These are phyloP conservation scores for Salvelinus namaycush DNA, from an alignment of 2,113 vertebrate species.

Conservation along the genomic window DNA sequence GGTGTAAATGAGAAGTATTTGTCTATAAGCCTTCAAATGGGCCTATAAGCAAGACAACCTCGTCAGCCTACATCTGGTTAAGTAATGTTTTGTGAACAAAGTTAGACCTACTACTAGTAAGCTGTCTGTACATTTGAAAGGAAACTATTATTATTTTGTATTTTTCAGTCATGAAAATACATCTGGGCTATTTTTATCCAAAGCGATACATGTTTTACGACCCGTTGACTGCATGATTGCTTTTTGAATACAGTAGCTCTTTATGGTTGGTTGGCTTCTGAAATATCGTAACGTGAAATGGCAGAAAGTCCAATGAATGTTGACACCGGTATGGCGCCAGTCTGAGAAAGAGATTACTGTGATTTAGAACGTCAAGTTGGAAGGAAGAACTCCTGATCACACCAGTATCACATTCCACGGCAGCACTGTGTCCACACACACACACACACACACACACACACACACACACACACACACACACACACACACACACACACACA, in stretches of 20 bases:
- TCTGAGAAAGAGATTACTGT: conserved; percentile 35
- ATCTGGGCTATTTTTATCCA: neutral
- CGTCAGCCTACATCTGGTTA: neutral
- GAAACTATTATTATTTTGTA: neutral
- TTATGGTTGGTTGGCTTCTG: conserved; percentile 64
- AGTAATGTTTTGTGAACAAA: neutral
- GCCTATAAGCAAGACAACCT: neutral
- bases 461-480: conserved; percentile 41
- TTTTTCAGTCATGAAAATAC: neutral
- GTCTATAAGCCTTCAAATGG: too few relatives aligned
- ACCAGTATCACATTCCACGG: neutral
- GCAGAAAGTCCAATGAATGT: conserved; percentile 73
- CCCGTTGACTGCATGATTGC: neutral
- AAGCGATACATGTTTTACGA: neutral
- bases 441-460: conserved; percentile 8
- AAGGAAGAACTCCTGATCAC: conserved; percentile 34
- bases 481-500: neutral
- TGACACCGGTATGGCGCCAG: neutral
- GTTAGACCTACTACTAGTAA: too few relatives aligned
- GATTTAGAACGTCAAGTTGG: conserved; percentile 21
- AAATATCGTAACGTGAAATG: conserved; percentile 79
- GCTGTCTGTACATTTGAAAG: neutral
- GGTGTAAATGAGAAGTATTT: too few relatives aligned
- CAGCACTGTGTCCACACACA: conserved; percentile 9
- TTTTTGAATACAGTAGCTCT: neutral